Evolutionary conservation across 2,797 vertebrate genomes (phyloP).

Genomic region (Pteropus rufus): DNA sequence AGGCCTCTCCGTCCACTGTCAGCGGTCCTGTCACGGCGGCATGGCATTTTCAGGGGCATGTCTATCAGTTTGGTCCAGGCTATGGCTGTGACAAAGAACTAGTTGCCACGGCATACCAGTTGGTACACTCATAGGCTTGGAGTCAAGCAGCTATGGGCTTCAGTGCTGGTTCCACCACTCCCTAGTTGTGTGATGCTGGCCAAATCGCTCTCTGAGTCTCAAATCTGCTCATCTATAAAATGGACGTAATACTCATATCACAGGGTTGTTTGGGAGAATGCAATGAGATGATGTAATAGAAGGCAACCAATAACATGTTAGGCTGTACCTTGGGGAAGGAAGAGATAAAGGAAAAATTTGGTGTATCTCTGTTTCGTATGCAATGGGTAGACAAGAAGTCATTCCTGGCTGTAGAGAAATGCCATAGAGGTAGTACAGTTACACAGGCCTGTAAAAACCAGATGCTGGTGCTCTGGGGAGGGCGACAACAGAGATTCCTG

Average conservation of each 20-base stretch:
- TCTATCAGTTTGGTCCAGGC: background rate
- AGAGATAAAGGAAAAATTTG: background rate
- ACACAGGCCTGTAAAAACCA: background rate
- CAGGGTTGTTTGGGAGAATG: background rate
- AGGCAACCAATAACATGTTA: background rate
- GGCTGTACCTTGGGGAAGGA: background rate
- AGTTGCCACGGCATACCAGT: background rate
- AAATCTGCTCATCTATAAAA: background rate
- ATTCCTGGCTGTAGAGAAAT: background rate
- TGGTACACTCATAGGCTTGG: background rate
- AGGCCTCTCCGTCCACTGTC: background rate
- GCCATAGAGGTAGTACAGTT: background rate
- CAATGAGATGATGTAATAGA: background rate
- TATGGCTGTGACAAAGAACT: background rate
- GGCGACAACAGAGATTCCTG: constrained; percentile 20
- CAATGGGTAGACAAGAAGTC: background rate
- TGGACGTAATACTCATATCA: background rate
- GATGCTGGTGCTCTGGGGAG: background rate
- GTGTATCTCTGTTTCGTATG: background rate
- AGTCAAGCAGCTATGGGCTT: background rate
- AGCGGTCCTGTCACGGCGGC: background rate
- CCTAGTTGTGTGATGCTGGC: background rate
- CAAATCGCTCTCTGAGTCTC: background rate
- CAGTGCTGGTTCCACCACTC: background rate
- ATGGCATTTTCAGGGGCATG: background rate